Percentiles rank a stretch among this genome's conserved stretches.
Evolutionary conservation across 2,888 invertebrate species (phyloP).

Genomic region (Cephus runcator): DNA sequence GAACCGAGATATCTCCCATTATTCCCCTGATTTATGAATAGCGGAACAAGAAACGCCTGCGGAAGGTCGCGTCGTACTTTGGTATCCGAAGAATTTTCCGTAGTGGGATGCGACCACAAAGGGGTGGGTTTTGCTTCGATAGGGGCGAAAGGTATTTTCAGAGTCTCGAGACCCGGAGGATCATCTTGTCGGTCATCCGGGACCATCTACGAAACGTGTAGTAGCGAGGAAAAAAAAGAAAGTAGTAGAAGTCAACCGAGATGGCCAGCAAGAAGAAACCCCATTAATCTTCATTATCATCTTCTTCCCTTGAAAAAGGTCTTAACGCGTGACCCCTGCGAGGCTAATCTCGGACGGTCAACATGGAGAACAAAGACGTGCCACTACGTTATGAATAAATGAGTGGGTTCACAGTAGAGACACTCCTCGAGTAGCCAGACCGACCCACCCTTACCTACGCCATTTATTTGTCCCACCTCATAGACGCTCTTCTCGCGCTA

Average conservation of each 20-base stretch:
- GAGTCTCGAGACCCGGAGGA: neutral
- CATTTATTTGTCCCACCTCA: neutral
- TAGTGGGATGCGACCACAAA: neutral
- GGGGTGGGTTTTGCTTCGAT: neutral
- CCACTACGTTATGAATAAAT: conserved; percentile 35
- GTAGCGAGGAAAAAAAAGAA: neutral
- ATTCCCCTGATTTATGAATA: neutral
- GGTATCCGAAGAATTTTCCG: neutral
- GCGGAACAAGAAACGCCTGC: neutral
- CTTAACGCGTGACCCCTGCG: conserved; percentile 22
- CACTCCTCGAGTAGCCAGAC: conserved; percentile 5
- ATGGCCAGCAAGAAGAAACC: neutral
- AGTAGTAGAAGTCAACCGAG: neutral
- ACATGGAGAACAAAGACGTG: conserved; percentile 10
- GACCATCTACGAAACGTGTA: neutral
- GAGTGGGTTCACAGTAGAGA: conserved; percentile 12
- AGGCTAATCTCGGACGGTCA: conserved; percentile 27
- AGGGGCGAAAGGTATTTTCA: neutral
- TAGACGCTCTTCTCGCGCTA: conserved; percentile 5
- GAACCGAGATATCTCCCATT: neutral
- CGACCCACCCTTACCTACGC: neutral
- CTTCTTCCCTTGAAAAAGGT: conserved; percentile 27
- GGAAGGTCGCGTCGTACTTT: neutral
- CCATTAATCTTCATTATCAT: conserved; percentile 47
- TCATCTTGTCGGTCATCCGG: neutral